Conservation (phyloP, 53 echinoderm and acorn worm genomes). For the Actinopyga echinites region DNA sequence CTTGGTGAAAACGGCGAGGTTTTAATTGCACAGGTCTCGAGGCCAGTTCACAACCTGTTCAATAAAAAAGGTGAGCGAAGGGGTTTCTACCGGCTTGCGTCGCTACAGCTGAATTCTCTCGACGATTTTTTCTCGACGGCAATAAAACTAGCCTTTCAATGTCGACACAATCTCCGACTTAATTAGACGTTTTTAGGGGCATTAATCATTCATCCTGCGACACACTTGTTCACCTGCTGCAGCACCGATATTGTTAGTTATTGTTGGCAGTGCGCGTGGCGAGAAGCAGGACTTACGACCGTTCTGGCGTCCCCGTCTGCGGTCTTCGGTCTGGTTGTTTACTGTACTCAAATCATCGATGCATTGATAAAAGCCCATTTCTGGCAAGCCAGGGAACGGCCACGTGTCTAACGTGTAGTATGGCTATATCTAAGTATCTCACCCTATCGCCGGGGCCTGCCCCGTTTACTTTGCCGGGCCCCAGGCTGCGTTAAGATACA, state of each 20-base stretch:
- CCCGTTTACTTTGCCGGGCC: conserved; percentile 45
- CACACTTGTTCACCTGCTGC: conserved; percentile 21
- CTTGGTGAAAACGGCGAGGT: not conserved
- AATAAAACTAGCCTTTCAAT: conserved; percentile 37
- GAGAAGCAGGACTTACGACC: conserved; percentile 32
- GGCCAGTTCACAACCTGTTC: conserved; percentile 41
- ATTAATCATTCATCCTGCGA: conserved; percentile 41
- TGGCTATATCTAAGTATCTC: conserved; percentile 11
- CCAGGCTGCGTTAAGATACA: conserved; percentile 32
- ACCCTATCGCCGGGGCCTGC: conserved; percentile 21
- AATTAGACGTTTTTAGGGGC: conserved; percentile 42
- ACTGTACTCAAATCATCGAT: conserved; percentile 28
- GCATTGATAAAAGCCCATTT: conserved; percentile 45
- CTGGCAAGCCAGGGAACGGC: conserved; percentile 36
- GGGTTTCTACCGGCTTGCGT: conserved; percentile 11
- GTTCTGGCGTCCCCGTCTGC: conserved; percentile 12
- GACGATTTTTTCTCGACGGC: conserved; percentile 9
- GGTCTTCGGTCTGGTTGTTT: conserved; percentile 26
- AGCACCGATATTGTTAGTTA: conserved; percentile 26
- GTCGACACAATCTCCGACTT: conserved; percentile 32
- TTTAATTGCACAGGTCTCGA: conserved; percentile 20
- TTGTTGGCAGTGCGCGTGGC: conserved; percentile 45
- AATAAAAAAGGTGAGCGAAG: not conserved
- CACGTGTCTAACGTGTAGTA: conserved; percentile 30
- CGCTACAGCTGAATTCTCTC: not conserved